Evolutionary conservation across 2,797 vertebrate genomes (phyloP).

Genomic region (Catamblyrhynchus diadema): DNA sequence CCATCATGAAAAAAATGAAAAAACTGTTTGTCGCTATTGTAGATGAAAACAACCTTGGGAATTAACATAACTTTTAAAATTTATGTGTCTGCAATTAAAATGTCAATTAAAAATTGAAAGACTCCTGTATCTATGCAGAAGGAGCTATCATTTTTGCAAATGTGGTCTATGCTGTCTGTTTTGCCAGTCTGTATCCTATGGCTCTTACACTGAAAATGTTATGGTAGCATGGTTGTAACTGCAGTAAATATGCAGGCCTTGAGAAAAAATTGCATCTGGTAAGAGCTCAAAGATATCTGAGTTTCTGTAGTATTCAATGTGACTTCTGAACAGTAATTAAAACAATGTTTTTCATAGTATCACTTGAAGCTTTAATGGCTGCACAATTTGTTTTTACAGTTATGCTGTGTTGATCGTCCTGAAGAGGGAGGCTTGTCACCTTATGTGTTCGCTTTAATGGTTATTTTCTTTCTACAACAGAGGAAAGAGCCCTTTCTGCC

Average conservation of each 20-base stretch:
- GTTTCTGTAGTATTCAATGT: background rate
- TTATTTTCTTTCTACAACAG: slow-evolving; percentile 92
- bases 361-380: background rate
- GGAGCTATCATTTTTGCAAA: background rate
- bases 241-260: background rate
- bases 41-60: background rate
- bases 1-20: background rate
- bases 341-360: background rate
- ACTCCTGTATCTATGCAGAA: background rate
- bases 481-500: slow-evolving; percentile 88
- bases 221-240: background rate
- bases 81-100: background rate
- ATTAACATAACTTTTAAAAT: background rate
- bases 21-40: background rate
- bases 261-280: background rate
- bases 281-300: background rate
- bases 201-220: background rate
- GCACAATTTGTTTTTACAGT: slow-evolving; percentile 67
- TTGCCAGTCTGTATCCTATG: background rate
- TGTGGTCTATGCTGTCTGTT: background rate
- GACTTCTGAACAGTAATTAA: background rate
- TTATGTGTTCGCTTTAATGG: slow-evolving; percentile 89
- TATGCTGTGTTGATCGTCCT: slow-evolving; percentile 86
- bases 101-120: background rate
- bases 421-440: slow-evolving; percentile 92